Conservation (phyloP, 1,140 invertebrate species). For the Zaprionus taronus region DNA sequence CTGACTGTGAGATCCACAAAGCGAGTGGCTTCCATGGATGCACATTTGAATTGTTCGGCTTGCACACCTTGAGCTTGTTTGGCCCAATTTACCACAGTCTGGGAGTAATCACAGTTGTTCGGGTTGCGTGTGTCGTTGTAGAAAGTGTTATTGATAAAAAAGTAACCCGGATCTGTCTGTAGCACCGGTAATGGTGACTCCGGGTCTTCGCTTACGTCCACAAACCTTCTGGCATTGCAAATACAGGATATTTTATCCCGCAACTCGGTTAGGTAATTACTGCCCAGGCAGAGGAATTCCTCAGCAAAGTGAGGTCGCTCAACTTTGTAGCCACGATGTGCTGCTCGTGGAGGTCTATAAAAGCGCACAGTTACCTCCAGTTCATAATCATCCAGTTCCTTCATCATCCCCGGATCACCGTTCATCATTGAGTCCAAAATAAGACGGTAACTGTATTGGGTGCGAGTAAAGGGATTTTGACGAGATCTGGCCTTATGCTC, state of each 20-base stretch:
- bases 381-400: constrained; percentile 52
- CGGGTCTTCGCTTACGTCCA: constrained; percentile 88
- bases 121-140: constrained; percentile 89
- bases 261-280: constrained; percentile 87
- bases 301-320: constrained; percentile 85
- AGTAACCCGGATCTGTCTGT: constrained; percentile 87
- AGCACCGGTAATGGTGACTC: constrained; percentile 83
- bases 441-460: constrained; percentile 51
- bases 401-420: neutral
- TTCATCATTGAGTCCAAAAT: neutral
- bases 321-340: constrained; percentile 65
- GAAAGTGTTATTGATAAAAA: constrained; percentile 92
- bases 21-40: constrained; percentile 87
- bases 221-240: constrained; percentile 87
- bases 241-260: constrained; percentile 89
- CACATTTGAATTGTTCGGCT: constrained; percentile 85
- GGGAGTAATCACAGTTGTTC: constrained; percentile 88
- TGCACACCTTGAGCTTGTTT: constrained; percentile 85
- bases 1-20: constrained; percentile 88
- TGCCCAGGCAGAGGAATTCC: constrained; percentile 87
- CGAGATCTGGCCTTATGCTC: constrained; percentile 46
- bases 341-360: constrained; percentile 83
- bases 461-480: constrained; percentile 47
- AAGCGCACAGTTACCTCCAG: constrained; percentile 84
- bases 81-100: constrained; percentile 88